phyloP scores from a whole-genome alignment of 2,888 invertebrate species.

The Plusia festucae region DNA sequence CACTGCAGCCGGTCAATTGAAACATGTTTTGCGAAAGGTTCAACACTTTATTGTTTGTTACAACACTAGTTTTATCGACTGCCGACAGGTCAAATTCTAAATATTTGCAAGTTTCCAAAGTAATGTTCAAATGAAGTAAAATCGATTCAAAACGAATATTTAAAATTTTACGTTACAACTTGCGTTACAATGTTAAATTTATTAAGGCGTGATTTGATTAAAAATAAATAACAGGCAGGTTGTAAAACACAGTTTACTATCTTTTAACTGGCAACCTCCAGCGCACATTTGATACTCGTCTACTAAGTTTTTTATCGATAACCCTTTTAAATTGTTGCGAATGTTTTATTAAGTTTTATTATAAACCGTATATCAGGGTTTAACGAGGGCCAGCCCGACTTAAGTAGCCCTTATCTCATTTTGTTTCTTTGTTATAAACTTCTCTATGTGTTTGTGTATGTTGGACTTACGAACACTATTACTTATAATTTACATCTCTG shows the following conservation, averaged over 20 bases:
- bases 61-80: background rate
- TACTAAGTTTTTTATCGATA: conserved; percentile 84
- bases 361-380: conserved; percentile 86
- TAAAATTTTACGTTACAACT: conserved; percentile 31
- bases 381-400: conserved; percentile 81
- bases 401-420: conserved; percentile 86
- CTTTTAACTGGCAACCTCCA: conserved; percentile 74
- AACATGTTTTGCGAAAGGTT: conserved; percentile 13
- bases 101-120: background rate
- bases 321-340: conserved; percentile 87
- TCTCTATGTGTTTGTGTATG: conserved; percentile 63
- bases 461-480: conserved; percentile 45
- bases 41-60: conserved; percentile 24
- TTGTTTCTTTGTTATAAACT: conserved; percentile 80
- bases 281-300: conserved; percentile 79
- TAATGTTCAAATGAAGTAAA: background rate
- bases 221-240: conserved; percentile 75
- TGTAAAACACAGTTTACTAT: conserved; percentile 86
- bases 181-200: conserved; percentile 67
- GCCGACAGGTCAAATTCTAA: background rate
- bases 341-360: conserved; percentile 87
- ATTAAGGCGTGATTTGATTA: conserved; percentile 72
- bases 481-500: conserved; percentile 42
- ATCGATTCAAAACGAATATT: conserved; percentile 3
- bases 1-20: background rate